Evolutionary conservation across 2,888 invertebrate species (phyloP).

Genomic region (Temnothorax ravouxi): DNA sequence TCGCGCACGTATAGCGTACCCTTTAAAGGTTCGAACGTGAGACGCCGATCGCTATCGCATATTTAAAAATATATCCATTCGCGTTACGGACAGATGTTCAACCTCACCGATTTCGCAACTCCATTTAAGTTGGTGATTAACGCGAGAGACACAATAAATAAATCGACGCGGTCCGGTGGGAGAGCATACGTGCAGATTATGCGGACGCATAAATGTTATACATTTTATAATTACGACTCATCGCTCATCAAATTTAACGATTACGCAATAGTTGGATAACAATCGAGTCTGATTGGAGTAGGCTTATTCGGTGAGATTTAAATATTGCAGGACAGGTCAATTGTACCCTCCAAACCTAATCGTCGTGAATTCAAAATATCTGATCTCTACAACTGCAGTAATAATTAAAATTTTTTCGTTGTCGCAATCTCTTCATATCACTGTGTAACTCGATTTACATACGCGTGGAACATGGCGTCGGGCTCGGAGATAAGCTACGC

Average conservation of each 20-base stretch:
- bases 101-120: neutral
- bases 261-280: neutral
- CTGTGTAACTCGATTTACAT: neutral
- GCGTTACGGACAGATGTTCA: neutral
- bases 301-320: neutral
- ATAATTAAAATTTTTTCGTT: neutral
- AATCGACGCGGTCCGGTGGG: neutral
- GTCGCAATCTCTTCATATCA: neutral
- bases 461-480: no score
- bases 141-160: neutral
- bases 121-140: neutral
- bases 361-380: neutral
- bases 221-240: no score
- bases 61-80: conserved; percentile 14
- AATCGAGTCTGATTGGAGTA: neutral
- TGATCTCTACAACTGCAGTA: neutral
- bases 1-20: conserved; percentile 72
- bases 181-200: no score
- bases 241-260: neutral
- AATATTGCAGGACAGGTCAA: neutral
- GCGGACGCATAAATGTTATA: no score
- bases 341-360: neutral
- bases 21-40: conserved; percentile 48
- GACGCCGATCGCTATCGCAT: neutral
- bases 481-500: neutral